phyloP scores from a whole-genome alignment of 64 coral and sea anemone genomes.

The Pocillopora verrucosa region DNA sequence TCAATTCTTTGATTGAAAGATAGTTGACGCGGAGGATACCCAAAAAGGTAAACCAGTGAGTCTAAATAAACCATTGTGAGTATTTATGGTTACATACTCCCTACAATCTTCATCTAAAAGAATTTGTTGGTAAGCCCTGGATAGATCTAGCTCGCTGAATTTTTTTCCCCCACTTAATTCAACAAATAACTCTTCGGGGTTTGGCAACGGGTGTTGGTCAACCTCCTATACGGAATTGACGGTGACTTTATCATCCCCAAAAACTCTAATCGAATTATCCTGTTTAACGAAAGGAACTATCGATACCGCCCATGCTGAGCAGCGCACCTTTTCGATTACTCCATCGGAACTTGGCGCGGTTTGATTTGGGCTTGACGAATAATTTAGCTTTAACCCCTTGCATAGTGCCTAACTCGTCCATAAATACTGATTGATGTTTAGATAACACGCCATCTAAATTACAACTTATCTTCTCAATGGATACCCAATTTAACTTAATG shows the following conservation, averaged over 20 bases:
- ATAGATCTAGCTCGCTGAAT: not conserved
- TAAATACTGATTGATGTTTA: constrained; percentile 58
- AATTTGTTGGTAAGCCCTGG: not conserved
- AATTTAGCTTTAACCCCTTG: not conserved
- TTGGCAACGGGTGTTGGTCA: constrained; percentile 31
- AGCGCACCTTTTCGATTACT: not conserved
- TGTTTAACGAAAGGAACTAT: constrained; percentile 35
- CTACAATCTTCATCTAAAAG: not conserved
- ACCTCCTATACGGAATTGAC: constrained; percentile 27
- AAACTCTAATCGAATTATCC: constrained; percentile 25
- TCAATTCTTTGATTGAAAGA: not conserved
- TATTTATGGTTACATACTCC: constrained; percentile 8
- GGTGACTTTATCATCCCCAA: constrained; percentile 46
- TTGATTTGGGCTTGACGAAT: too few relatives aligned
- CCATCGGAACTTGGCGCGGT: too few relatives aligned
- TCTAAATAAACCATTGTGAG: not conserved
- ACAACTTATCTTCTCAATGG: constrained; percentile 34
- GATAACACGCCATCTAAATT: constrained; percentile 49
- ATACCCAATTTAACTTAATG: constrained; percentile 65
- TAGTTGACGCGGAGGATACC: not conserved
- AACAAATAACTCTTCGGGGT: not conserved
- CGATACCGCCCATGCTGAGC: constrained; percentile 43
- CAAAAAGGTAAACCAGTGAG: not conserved
- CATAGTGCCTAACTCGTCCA: constrained; percentile 59
- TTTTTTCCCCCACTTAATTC: too few relatives aligned